Base-by-base conservation (phyloP, 2,113 vertebrate species). In the Thunnus thynnus region DNA sequence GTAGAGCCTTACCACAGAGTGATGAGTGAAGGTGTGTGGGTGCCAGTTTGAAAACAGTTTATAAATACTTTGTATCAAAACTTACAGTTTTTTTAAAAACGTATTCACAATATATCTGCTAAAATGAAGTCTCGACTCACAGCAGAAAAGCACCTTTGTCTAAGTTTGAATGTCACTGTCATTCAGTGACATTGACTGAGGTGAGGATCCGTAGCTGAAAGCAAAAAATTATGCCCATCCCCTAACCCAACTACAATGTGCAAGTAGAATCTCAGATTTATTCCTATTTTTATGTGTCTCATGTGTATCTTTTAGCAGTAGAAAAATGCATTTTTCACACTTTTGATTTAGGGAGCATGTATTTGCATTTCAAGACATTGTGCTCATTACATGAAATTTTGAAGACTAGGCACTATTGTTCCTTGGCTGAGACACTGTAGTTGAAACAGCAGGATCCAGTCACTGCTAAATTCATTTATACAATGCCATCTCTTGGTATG, bases 361-460 rank as follows among this genome's bases (percentile, higher is more conserved):
- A 84, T 88, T 84, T 84, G 72, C 77, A 88, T 68, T 77, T 86
- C 74, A 80, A 88, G 48, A 73, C 52, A 65, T 10, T 56, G 62
- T 79, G 46, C 80, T 85, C 82, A 83, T 85, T 83, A 81, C 44
- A 78, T 66, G 25, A 27, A 64, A 72, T 60, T 85, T 80, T 48
- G 27, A 67, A 81, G 58, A 65, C 22, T 63, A 67, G 44, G 55
- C 16, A 10, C 72, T 30, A 20, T 83, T 70, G 47, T 78, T 86
- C n/a, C n/a, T 68, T 27, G 27, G 58, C 64, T 70, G 36, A 84
- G 30, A 22, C 22, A 12, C 22, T 58, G 17, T 54, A 51, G 60
- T 71, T 75, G 16, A 86, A 81, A 76, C 27, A 63, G 36, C 47
- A 27, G 80, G 58, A 73, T 61, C 44, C 58, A 71, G n/a, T 86